Percentiles rank a stretch among this genome's conserved stretches.
Evolutionary conservation across 2,888 invertebrate genomes (phyloP).

Genomic region (Tinea semifulvella): DNA sequence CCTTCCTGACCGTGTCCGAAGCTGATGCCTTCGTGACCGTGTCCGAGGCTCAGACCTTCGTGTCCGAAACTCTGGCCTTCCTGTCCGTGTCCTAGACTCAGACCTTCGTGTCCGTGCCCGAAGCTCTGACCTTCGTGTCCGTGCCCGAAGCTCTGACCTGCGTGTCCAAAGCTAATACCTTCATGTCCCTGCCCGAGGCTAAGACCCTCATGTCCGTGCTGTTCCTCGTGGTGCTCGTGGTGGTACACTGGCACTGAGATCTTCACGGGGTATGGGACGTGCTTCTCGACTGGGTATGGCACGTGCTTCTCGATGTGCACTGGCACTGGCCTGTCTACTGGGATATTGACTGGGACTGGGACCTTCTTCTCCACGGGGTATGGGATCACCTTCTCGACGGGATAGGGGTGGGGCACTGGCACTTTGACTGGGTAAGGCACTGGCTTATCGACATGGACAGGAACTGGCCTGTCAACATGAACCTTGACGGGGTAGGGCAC

Average conservation of each 20-base stretch:
- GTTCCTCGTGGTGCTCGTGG: conserved; percentile 41
- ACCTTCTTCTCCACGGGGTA: conserved; percentile 73
- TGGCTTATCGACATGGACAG: conserved; percentile 80
- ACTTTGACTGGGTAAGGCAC: conserved; percentile 81
- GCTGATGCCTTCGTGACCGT: conserved; percentile 19
- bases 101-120: conserved; percentile 19
- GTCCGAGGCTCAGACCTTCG: conserved; percentile 20
- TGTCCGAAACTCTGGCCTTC: conserved; percentile 18
- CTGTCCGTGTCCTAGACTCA: conserved; percentile 23
- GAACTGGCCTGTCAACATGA: conserved; percentile 72
- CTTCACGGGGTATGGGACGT: conserved; percentile 75
- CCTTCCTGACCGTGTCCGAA: conserved; percentile 20
- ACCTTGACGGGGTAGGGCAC: conserved; percentile 78
- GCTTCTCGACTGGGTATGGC: conserved; percentile 72
- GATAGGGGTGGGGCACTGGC: conserved; percentile 75
- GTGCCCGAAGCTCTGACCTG: conserved; percentile 25
- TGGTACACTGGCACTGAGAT: conserved; percentile 73
- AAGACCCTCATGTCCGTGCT: conserved; percentile 25
- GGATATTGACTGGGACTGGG: conserved; percentile 71
- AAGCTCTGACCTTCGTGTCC: conserved; percentile 23
- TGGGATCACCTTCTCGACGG: conserved; percentile 71
- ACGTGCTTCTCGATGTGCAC: conserved; percentile 75
- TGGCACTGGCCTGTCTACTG: conserved; percentile 67
- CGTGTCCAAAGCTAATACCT: conserved; percentile 20
- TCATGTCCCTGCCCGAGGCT: conserved; percentile 26